Percentiles rank a stretch among this genome's conserved stretches.
Evolutionary conservation across 35 echinoderm and acorn worm genomes (phyloP).

Genomic region (Ptychodera flava): DNA sequence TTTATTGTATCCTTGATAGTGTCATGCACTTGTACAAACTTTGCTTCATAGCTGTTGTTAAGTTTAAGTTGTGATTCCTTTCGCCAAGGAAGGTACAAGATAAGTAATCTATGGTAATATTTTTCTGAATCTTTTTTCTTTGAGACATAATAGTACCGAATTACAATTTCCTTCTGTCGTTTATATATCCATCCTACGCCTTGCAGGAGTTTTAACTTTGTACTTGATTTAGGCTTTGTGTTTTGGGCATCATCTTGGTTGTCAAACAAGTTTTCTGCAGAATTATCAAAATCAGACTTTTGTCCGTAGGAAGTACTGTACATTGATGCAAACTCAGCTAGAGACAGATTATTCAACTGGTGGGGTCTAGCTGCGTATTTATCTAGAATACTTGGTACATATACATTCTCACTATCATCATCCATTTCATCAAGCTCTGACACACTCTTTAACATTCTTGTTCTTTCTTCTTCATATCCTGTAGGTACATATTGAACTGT

Average conservation of each 20-base stretch:
- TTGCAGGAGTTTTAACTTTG: constrained; percentile 1
- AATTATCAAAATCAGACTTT: neutral
- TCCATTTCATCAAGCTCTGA: constrained; percentile 7
- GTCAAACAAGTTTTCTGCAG: neutral
- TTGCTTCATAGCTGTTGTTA: constrained; percentile 4
- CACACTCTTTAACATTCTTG: constrained; percentile 14
- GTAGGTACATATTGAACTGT: constrained; percentile 16
- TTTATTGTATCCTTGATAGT: neutral
- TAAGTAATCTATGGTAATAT: constrained; percentile 12
- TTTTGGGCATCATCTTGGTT: neutral
- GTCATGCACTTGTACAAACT: neutral
- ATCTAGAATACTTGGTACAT: constrained; percentile 16
- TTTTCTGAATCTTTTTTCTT: constrained; percentile 20
- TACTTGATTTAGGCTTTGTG: neutral
- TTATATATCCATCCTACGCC: constrained; percentile 19
- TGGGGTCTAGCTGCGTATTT: constrained; percentile 20
- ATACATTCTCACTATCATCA: constrained; percentile 4
- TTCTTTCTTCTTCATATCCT: constrained; percentile 20
- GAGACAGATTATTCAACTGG: neutral
- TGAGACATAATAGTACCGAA: constrained; percentile 23
- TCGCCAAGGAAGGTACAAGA: constrained; percentile 25
- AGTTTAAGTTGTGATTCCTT: constrained; percentile 6
- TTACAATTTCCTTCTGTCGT: constrained; percentile 6
- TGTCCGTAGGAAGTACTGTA: neutral
- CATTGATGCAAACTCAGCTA: constrained; percentile 19